Conservation (phyloP, 2,888 invertebrate genomes). For the Xestia c-nigrum region DNA sequence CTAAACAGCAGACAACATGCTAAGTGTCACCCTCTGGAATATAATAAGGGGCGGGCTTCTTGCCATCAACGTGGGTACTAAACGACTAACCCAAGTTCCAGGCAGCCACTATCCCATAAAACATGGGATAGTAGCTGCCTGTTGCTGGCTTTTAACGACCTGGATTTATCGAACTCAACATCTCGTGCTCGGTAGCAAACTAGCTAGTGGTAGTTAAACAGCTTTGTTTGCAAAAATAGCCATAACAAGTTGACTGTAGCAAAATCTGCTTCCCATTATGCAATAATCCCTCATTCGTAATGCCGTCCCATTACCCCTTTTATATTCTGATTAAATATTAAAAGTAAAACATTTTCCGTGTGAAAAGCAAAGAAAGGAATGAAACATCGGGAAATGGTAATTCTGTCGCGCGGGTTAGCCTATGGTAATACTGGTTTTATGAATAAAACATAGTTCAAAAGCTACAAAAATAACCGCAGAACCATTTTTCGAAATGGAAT, state of each 20-base stretch:
- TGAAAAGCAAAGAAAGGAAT: constrained; percentile 26
- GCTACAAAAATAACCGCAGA: constrained; percentile 14
- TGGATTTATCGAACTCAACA: not conserved
- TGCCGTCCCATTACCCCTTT: not conserved
- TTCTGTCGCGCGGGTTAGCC: constrained; percentile 42
- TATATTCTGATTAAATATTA: constrained; percentile 36
- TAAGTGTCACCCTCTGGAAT: too few relatives aligned
- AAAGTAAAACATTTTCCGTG: constrained; percentile 21
- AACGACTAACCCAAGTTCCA: not conserved
- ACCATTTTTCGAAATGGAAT: constrained; percentile 1
- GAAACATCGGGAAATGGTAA: constrained; percentile 35
- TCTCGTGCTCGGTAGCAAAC: not conserved
- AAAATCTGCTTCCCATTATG: not conserved
- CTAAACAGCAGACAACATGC: too few relatives aligned
- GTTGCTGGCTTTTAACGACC: too few relatives aligned
- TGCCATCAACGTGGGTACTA: not conserved
- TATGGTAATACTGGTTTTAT: constrained; percentile 46
- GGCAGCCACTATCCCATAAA: too few relatives aligned
- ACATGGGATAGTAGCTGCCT: too few relatives aligned
- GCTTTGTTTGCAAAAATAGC: not conserved
- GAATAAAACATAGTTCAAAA: constrained; percentile 51
- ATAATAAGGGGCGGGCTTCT: not conserved
- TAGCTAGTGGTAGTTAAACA: not conserved
- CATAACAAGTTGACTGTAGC: not conserved
- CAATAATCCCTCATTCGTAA: not conserved